A percentile compares a stretch with the other conserved stretches of the same genome.
phyloP scores from a whole-genome alignment of 2,888 invertebrate species.

The Parochlus steinenii region DNA sequence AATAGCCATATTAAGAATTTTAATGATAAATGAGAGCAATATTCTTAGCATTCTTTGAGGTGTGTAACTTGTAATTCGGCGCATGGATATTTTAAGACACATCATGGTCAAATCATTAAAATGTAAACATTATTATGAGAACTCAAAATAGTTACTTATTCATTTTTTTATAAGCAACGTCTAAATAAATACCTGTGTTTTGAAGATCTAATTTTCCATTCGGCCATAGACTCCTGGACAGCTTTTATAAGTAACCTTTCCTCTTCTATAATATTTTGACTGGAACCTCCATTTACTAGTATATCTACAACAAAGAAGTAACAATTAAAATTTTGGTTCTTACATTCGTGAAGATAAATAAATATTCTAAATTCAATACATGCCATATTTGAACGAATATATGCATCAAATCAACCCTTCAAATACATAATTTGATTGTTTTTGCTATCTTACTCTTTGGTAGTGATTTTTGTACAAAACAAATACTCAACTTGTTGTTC shows the following conservation, averaged over 20 bases:
- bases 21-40: no score
- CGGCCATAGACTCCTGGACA: conserved; percentile 51
- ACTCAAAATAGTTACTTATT: no score
- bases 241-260: conserved; percentile 56
- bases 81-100: no score
- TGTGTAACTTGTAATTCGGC: no score
- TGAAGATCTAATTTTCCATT: conserved; percentile 44
- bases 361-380: no score
- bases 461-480: not conserved
- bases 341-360: conserved; percentile 1
- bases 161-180: no score
- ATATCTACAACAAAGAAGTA: conserved; percentile 6
- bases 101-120: no score
- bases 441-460: not conserved
- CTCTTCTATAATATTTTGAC: conserved; percentile 8
- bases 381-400: no score
- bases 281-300: conserved; percentile 6
- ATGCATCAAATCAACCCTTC: not conserved
- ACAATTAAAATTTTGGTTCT: not conserved
- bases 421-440: not conserved
- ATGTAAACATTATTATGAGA: no score
- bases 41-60: no score
- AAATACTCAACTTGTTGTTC: no score
- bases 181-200: conserved; percentile 34
- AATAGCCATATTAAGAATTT: no score